Conservation (phyloP, 2,113 vertebrate species). For the Tachysurus vachellii region DNA sequence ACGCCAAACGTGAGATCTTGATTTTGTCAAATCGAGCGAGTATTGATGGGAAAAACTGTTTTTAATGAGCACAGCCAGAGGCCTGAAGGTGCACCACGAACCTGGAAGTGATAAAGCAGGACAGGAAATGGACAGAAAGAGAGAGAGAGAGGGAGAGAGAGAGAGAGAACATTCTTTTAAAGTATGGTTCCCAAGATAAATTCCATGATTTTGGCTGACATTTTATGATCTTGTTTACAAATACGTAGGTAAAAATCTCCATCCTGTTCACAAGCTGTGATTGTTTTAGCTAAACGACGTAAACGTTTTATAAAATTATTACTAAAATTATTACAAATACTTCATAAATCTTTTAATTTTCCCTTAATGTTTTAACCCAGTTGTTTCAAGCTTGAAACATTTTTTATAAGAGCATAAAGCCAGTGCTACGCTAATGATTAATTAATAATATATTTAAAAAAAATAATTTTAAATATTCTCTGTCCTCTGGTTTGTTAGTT, state of each 20-base stretch:
- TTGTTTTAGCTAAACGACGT: background rate
- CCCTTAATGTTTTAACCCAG: background rate
- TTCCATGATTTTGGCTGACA: background rate
- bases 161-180: constrained; percentile 54
- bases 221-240: background rate
- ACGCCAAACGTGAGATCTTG: constrained; percentile 78
- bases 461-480: background rate
- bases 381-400: background rate
- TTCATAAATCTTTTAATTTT: background rate
- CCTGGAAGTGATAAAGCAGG: constrained; percentile 72
- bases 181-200: background rate
- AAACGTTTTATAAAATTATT: background rate
- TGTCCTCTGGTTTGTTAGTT: background rate
- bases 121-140: constrained; percentile 72
- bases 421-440: background rate
- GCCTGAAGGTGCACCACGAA: constrained; percentile 66
- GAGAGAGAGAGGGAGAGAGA: constrained; percentile 65
- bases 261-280: background rate
- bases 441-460: background rate
- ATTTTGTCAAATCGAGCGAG: constrained; percentile 74
- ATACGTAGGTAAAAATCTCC: background rate
- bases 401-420: no score
- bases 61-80: constrained; percentile 71
- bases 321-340: background rate
- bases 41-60: constrained; percentile 72